phyloP scores from a whole-genome alignment of 1,140 invertebrate genomes.

The Drosophila sp. region DNA sequence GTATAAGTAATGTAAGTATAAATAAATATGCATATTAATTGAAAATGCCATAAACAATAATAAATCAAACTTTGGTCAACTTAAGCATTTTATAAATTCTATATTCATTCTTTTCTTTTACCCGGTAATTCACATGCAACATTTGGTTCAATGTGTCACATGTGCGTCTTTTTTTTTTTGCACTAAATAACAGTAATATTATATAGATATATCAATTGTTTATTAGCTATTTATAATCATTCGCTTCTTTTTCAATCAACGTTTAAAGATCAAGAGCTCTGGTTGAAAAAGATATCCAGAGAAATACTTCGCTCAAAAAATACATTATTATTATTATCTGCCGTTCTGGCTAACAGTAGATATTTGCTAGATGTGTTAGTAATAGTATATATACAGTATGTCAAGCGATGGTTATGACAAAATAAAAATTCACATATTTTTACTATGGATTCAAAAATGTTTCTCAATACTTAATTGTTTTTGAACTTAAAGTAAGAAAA shows the following conservation, averaged over 20 bases:
- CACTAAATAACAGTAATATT: conserved; percentile 76
- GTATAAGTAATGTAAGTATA: conserved; percentile 28
- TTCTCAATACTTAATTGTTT: too few species aligned
- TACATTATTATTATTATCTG: conserved; percentile 47
- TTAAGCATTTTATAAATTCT: conserved; percentile 80
- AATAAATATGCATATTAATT: conserved; percentile 67
- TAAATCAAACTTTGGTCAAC: conserved; percentile 78
- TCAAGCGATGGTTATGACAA: too few species aligned
- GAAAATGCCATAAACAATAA: conserved; percentile 63
- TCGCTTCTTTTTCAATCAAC: conserved; percentile 4
- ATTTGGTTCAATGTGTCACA: neutral
- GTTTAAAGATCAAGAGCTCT: conserved; percentile 6
- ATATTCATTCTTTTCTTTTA: conserved; percentile 43
- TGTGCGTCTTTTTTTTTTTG: neutral
- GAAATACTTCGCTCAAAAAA: conserved; percentile 73
- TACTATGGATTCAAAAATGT: too few species aligned
- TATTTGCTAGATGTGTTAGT: conserved; percentile 19
- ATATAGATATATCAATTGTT: conserved; percentile 25
- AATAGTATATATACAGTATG: neutral
- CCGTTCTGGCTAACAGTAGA: conserved; percentile 1
- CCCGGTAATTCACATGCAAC: conserved; percentile 10
- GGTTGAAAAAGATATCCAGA: conserved; percentile 28
- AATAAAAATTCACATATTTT: too few species aligned
- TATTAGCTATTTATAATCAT: conserved; percentile 43
- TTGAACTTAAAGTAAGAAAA: too few species aligned